These are phyloP conservation scores for Paedocypris micromegethes DNA, from an alignment of 2,797 vertebrate genomes.

Conservation along the genomic window DNA sequence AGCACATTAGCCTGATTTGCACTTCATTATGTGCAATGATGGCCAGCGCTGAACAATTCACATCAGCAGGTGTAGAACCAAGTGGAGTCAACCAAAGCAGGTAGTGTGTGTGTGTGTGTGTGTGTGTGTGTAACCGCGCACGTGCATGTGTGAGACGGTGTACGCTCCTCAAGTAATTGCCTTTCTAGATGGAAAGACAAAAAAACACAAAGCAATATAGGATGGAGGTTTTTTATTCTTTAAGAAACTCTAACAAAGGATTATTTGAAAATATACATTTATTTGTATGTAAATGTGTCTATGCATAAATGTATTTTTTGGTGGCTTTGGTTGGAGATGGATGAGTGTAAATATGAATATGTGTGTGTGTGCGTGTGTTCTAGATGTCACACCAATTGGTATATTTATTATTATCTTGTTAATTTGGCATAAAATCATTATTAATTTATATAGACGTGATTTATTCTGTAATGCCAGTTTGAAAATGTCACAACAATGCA, in stretches of 20 bases:
- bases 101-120: slow-evolving; percentile 19
- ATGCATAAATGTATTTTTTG: slow-evolving; percentile 18
- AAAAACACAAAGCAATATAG: slow-evolving; percentile 37
- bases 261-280: slow-evolving; percentile 5
- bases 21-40: slow-evolving; percentile 62
- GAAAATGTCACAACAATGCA: no score
- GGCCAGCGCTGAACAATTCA: slow-evolving; percentile 53
- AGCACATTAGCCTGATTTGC: slow-evolving; percentile 62
- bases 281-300: slow-evolving; percentile 12
- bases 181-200: slow-evolving; percentile 37
- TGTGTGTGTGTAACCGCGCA: neutral
- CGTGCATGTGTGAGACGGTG: neutral
- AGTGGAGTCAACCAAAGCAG: slow-evolving; percentile 33
- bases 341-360: no score
- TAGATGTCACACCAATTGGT: no score
- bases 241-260: slow-evolving; percentile 18
- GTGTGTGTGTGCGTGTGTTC: no score
- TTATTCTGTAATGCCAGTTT: no score
- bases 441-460: no score
- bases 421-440: no score
- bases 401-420: no score
- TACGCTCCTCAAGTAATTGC: slow-evolving; percentile 43
- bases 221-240: slow-evolving; percentile 29
- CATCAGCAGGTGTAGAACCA: slow-evolving; percentile 50
- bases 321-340: slow-evolving; percentile 27